Evolutionary conservation across 2,113 vertebrate species (phyloP).

Genomic region (Falco punctatus): DNA sequence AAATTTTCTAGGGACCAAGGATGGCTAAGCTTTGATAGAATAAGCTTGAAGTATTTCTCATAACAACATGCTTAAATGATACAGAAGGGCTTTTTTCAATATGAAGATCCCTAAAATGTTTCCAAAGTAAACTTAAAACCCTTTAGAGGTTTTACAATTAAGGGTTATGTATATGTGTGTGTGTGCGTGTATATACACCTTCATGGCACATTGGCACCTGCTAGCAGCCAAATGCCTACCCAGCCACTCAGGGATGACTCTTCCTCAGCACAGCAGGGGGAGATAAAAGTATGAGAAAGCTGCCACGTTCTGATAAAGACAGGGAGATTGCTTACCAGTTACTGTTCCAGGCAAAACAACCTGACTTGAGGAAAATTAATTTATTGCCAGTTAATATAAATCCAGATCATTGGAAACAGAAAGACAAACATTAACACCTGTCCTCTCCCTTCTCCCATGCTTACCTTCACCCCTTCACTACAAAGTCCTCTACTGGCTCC

Average conservation of each 20-base stretch:
- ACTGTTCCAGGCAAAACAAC: neutral
- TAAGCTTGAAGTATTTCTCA: neutral
- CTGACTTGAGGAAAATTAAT: neutral
- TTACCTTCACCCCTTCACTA: neutral
- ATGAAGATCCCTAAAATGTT: neutral
- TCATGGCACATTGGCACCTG: neutral
- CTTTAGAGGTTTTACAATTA: neutral
- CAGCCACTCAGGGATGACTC: neutral
- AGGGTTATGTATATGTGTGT: neutral
- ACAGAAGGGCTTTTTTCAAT: neutral
- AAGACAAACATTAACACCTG: neutral
- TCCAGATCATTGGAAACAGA: neutral
- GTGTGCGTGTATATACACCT: neutral
- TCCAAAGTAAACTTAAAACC: neutral
- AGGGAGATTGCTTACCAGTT: neutral
- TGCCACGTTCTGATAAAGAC: neutral
- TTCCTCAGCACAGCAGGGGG: neutral
- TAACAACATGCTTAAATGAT: neutral
- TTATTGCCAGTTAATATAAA: neutral
- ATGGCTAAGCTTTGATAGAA: neutral
- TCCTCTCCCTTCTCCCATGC: neutral
- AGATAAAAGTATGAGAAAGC: neutral
- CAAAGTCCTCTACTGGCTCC: neutral
- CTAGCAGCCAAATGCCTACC: neutral
- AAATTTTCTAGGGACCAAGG: neutral